Conservation (phyloP, 2,888 invertebrate genomes). For the Heliconius cydno region DNA sequence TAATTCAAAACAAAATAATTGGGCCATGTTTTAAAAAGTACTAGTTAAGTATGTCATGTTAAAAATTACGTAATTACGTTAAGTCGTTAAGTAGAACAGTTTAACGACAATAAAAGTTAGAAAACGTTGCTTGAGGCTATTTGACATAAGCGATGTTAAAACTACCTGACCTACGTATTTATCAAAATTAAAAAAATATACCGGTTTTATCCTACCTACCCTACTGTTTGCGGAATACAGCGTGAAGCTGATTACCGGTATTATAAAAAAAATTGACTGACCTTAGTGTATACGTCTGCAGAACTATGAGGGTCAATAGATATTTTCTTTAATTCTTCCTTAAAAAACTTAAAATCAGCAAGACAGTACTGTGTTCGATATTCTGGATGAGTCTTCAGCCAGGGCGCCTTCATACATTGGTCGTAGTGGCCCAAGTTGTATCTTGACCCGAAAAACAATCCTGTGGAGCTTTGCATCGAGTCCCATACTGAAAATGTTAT, state of each 20-base stretch:
- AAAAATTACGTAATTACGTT: background rate
- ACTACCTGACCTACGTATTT: background rate
- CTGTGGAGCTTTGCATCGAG: constrained; percentile 81
- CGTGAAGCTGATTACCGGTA: no score
- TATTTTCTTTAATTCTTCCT: constrained; percentile 18
- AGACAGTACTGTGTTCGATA: constrained; percentile 75
- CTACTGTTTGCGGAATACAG: no score
- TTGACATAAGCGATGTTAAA: constrained; percentile 1
- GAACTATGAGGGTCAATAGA: constrained; percentile 47
- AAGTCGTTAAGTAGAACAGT: background rate
- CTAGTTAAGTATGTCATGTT: background rate
- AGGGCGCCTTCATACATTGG: constrained; percentile 76
- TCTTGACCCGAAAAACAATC: constrained; percentile 79
- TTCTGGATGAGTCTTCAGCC: constrained; percentile 58
- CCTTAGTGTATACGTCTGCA: constrained; percentile 49
- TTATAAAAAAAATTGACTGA: constrained; percentile 39
- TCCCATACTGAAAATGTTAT: constrained; percentile 80
- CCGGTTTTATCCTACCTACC: no score
- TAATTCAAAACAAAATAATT: background rate
- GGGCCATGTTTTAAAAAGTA: background rate
- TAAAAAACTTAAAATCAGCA: constrained; percentile 63
- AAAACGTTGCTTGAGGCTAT: background rate
- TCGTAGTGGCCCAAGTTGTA: constrained; percentile 85
- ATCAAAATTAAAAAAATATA: no score
- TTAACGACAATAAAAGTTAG: background rate